These are phyloP conservation scores for Gallinago paraguaiae DNA, from an alignment of 2,113 vertebrate species.

Conservation along the genomic window DNA sequence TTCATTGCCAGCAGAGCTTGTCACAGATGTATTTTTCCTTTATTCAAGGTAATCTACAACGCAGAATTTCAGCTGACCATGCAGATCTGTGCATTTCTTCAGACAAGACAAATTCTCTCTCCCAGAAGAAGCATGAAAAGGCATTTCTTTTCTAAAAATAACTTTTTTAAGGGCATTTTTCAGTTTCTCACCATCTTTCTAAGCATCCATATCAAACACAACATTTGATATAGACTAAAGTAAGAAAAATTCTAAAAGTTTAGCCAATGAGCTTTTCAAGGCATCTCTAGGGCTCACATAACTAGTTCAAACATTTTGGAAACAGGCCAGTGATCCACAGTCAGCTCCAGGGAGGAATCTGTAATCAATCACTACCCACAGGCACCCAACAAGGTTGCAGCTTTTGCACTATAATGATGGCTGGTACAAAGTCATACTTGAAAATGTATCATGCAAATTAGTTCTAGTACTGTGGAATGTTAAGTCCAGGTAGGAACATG, in stretches of 20 bases:
- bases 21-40: not conserved
- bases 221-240: not conserved
- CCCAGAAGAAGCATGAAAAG: not conserved
- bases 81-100: not conserved
- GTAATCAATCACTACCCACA: not conserved
- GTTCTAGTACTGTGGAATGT: rapidly evolving
- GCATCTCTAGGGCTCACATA: not conserved
- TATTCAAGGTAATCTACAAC: not conserved
- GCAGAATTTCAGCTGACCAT: not conserved
- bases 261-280: not conserved
- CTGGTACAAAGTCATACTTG: not conserved
- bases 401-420: not conserved
- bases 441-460: not conserved
- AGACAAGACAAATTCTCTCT: not conserved
- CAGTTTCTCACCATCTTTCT: not conserved
- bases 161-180: not conserved
- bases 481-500: not conserved
- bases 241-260: not conserved
- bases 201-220: not conserved
- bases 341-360: not conserved
- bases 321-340: not conserved
- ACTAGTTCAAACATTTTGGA: not conserved
- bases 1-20: not conserved
- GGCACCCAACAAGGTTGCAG: not conserved
- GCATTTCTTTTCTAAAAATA: not conserved